phyloP scores from a whole-genome alignment of 2,888 invertebrate genomes.

The Lasioglossum malachurum region DNA sequence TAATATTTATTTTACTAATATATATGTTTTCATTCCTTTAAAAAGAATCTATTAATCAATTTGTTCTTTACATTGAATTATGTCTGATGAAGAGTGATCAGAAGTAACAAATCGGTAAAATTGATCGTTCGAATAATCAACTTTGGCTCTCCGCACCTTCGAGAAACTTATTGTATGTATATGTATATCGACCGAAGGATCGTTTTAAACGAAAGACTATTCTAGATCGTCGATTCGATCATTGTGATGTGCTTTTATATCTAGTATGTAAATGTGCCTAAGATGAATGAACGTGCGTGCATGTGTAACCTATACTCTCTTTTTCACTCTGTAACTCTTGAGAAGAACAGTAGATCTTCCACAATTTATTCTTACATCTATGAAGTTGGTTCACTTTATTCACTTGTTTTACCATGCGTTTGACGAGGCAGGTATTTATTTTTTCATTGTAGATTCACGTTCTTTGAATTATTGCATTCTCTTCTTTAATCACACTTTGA shows the following conservation, averaged over 20 bases:
- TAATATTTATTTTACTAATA: conserved; percentile 2
- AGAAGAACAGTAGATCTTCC: conserved; percentile 65
- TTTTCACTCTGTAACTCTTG: conserved; percentile 67
- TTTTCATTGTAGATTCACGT: background rate
- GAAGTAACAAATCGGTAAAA: background rate
- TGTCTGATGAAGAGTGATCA: background rate
- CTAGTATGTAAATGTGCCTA: conserved; percentile 76
- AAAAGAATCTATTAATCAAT: background rate
- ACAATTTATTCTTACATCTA: conserved; percentile 61
- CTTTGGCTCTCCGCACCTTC: conserved; percentile 48
- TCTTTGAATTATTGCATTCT: background rate
- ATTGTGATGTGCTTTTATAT: conserved; percentile 76
- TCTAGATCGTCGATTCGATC: conserved; percentile 69
- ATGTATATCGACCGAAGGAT: conserved; percentile 62
- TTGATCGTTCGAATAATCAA: conserved; percentile 51
- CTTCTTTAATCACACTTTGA: background rate
- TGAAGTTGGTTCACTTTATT: background rate
- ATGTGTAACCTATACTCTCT: conserved; percentile 54
- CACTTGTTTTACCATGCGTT: background rate
- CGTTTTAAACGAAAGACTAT: conserved; percentile 62
- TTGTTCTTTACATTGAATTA: background rate
- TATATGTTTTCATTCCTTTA: background rate
- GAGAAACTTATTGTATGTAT: conserved; percentile 62
- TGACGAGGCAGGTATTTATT: background rate
- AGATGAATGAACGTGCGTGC: conserved; percentile 73